These are phyloP conservation scores for Tiliacea citrago DNA, from an alignment of 2,888 invertebrate species.

Conservation along the genomic window DNA sequence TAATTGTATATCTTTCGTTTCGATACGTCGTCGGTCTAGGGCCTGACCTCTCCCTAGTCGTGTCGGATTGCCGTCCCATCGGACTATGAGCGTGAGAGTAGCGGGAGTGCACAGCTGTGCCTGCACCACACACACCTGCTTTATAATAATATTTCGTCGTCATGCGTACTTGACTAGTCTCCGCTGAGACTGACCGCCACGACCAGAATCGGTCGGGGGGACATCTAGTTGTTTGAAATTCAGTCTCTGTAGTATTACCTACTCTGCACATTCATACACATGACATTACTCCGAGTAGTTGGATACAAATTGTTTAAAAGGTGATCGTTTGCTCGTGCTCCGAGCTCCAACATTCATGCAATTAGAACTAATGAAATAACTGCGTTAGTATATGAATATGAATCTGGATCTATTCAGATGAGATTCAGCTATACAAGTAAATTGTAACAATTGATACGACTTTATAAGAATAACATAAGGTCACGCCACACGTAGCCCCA, in stretches of 20 bases:
- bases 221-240: background rate
- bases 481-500: background rate
- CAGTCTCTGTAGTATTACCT: background rate
- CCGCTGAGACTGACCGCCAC: background rate
- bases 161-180: background rate
- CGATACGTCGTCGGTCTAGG: no score
- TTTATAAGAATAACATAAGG: background rate
- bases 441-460: background rate
- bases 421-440: background rate
- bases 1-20: no score
- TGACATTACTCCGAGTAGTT: background rate
- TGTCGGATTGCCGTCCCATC: background rate
- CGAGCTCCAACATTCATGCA: background rate
- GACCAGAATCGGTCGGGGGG: background rate
- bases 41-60: background rate
- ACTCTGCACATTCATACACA: background rate
- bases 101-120: background rate
- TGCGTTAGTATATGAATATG: no score
- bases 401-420: background rate
- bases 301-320: background rate
- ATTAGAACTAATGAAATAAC: no score
- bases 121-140: background rate
- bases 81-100: background rate
- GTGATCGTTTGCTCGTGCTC: constrained; percentile 8
- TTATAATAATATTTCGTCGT: background rate